phyloP scores from a whole-genome alignment of 2,888 invertebrate species.

The Barypeithes pellucidus region DNA sequence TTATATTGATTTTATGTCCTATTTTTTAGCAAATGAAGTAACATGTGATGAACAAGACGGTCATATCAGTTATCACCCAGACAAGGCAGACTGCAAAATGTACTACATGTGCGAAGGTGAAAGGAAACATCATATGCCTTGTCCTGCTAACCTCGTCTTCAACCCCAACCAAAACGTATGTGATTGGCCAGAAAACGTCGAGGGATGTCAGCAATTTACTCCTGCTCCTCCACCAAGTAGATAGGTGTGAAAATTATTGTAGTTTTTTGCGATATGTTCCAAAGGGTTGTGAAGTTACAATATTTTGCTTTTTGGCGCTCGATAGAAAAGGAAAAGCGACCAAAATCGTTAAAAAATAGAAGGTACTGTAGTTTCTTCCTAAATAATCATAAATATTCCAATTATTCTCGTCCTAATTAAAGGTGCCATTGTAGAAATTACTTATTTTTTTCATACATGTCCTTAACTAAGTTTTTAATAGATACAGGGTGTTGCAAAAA shows the following conservation, averaged over 20 bases:
- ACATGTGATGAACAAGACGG: constrained; percentile 94
- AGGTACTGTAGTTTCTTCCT: no score
- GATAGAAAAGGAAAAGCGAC: constrained; percentile 13
- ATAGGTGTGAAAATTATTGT: constrained; percentile 50
- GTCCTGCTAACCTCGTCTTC: constrained; percentile 93
- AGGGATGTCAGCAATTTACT: constrained; percentile 84
- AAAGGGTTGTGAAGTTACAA: constrained; percentile 36
- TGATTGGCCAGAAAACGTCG: constrained; percentile 97
- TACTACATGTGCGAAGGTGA: constrained; percentile 98
- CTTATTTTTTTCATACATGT: neutral
- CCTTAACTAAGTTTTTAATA: neutral
- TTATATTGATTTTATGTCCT: no score
- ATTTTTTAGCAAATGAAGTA: constrained; percentile 84
- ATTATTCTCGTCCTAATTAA: no score
- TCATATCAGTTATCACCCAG: constrained; percentile 94
- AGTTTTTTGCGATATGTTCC: neutral
- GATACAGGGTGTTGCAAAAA: neutral
- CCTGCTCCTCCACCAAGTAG: constrained; percentile 75
- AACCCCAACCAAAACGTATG: constrained; percentile 95
- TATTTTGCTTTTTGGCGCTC: constrained; percentile 25
- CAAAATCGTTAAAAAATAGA: neutral
- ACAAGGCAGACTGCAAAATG: constrained; percentile 92
- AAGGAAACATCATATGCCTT: constrained; percentile 96
- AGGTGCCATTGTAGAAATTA: no score
- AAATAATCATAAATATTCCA: no score